Percentiles rank a stretch among this genome's conserved stretches.
phyloP scores from a whole-genome alignment of 64 coral and sea anemone genomes.

The Trachythela sp. region DNA sequence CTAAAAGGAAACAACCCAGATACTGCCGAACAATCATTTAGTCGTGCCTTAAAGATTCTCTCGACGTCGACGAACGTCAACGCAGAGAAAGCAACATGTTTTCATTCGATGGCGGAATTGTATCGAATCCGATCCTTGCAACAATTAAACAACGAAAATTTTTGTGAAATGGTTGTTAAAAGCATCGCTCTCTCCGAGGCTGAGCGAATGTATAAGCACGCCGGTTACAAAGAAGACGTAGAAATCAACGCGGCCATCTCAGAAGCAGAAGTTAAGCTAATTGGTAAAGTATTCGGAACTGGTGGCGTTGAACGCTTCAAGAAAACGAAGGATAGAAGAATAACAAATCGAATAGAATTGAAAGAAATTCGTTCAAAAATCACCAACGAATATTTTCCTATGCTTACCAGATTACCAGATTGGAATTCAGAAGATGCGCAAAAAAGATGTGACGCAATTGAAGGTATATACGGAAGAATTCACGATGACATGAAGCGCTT shows the following conservation, averaged over 20 bases:
- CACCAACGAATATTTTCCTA: background rate
- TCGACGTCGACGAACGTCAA: background rate
- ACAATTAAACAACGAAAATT: background rate
- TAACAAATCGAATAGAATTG: background rate
- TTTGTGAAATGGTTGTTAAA: conserved; percentile 21
- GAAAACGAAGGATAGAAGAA: background rate
- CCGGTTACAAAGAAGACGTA: background rate
- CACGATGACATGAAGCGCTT: background rate
- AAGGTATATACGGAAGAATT: background rate
- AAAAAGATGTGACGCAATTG: background rate
- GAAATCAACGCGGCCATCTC: background rate
- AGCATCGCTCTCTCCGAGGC: conserved; percentile 10
- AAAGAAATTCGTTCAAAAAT: background rate
- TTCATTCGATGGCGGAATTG: background rate
- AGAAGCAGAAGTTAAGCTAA: background rate
- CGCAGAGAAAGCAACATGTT: background rate
- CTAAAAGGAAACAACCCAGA: background rate
- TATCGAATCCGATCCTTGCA: background rate
- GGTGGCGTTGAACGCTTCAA: background rate
- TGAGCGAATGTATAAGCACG: background rate
- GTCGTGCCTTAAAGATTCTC: background rate
- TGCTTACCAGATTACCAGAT: background rate
- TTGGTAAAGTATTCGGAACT: background rate
- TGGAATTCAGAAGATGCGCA: background rate
- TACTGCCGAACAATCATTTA: background rate